Evolutionary conservation across 2,888 invertebrate species (phyloP), one percentile per base, ranked within the genome.

Genomic region (Papilio elwesi): DNA sequence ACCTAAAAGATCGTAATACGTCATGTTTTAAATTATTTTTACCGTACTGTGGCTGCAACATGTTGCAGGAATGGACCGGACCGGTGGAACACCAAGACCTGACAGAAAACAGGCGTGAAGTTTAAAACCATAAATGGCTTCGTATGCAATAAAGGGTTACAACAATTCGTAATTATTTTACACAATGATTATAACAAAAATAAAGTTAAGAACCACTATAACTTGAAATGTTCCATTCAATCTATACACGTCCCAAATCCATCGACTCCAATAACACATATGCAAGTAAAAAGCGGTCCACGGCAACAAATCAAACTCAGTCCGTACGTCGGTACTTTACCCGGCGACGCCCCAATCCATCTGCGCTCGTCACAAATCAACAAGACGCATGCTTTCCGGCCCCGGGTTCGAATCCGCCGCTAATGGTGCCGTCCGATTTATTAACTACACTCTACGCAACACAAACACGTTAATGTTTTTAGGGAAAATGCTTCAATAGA

Each of bases 361-460:
- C 90, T 85, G 86, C 81, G 81, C 85, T 86, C 87, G 85, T 90
- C 92, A 90, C 92, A 92, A 92, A 92, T 92, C 92, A 92, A 82
- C 86, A 87, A 91, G 92, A 92, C 89, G 84, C 88, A 92, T 90
- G 91, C 82, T 86, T 92, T 92, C 92, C 91, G 90, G 85, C 79
- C 79, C 81, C 83, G 85, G 87, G 77, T 76, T 78, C 86, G 84
- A 88, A 88, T 86, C 85, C 82, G 80, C 78, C 82, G 81, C 85
- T 88, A 88, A 88, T 89, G 89, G 87, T 85, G 84, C 82, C 84
- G 84, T 78, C 81, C 85, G 85, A 89, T 90, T 89, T 90, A 91
- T 92, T 89, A 87, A 85, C 86, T 81, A 78, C 68, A 76, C 79
- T 77, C 86, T 80, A 78, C 64, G 77, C 78, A 76, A 79, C 80